Base-by-base conservation (phyloP, 2,888 invertebrate genomes). In the Capitulum mitella region DNA sequence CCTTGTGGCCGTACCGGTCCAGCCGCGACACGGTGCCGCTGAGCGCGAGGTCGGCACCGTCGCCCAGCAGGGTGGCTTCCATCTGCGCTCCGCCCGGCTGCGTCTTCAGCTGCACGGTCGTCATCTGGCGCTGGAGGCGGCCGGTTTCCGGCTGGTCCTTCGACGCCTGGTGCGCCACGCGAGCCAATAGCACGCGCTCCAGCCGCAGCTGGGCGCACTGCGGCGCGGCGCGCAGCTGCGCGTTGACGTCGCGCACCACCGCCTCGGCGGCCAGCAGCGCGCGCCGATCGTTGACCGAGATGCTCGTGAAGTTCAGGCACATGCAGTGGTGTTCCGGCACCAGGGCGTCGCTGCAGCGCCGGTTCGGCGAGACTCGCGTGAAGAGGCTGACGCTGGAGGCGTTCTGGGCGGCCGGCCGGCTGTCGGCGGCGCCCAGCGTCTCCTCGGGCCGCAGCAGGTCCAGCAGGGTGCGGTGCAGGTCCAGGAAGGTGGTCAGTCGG, bases 301-400 rank as follows among this genome's bases (percentile, higher is more conserved):
- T 19, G 6, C 1, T 6, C 54, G 19, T 6, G 19, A 26, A 54
- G 6, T 26, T 54, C 22, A 54, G 92, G 82, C 97, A 97, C 37
- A 94, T 92, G 85, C 97, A 97, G 92, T 93, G 96, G 84, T 95
- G 93, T 43, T 91, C 90, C 0, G 91, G 90, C 80, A 97, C 93
- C 1, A 88, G 90, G 0, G 96, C 95, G 80, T 88, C 87, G 78
- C 89, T 87, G 84, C 97, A 97, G 0, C 92, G 93, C 75, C 96
- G 88, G 79, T 89, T 88, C 58, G 84, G 85, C 0, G 93, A 91
- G 80, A 97, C 89, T 0, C 91, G 89, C 40, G 91, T 85, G 85
- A 97, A 95, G 77, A 94, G 88, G 85, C 95, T 95, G 14, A 92
- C 90, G 5, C 92, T 91, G 78, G 90, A 87, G 0, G 85, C 54